A percentile compares a stretch with the other conserved stretches of the same genome.
Conservation (phyloP, 2,888 invertebrate genomes). For the Neoascia interrupta region DNA sequence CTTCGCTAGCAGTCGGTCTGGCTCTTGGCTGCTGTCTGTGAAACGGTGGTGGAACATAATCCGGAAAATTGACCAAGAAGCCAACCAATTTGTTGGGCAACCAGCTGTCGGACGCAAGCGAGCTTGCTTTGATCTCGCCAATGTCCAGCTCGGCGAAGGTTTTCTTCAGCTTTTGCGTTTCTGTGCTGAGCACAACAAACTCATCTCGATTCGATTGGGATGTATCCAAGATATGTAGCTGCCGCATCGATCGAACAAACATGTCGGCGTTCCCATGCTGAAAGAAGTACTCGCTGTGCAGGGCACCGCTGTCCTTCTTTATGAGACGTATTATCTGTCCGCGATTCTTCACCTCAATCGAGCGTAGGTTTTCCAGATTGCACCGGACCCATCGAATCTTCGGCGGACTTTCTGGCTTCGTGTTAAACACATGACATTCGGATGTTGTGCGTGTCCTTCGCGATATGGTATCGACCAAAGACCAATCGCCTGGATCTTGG, state of each 20-base stretch:
- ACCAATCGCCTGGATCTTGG: slow-evolving; percentile 90
- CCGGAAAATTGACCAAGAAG: slow-evolving; percentile 77
- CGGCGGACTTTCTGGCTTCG: slow-evolving; percentile 73
- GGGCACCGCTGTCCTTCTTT: slow-evolving; percentile 82
- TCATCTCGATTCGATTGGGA: slow-evolving; percentile 85
- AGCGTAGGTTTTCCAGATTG: slow-evolving; percentile 84
- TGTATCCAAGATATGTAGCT: slow-evolving; percentile 75
- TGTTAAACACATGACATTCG: slow-evolving; percentile 78
- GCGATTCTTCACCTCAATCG: slow-evolving; percentile 82
- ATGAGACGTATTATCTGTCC: slow-evolving; percentile 84
- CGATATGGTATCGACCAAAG: slow-evolving; percentile 86
- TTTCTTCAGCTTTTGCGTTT: slow-evolving; percentile 86
- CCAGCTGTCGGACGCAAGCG: slow-evolving; percentile 76
- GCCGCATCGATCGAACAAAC: slow-evolving; percentile 77
- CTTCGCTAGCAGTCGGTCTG: slow-evolving; percentile 73
- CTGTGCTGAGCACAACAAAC: slow-evolving; percentile 86
- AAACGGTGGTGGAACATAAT: slow-evolving; percentile 76
- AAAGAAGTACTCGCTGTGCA: slow-evolving; percentile 88
- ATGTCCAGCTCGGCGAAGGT: slow-evolving; percentile 94
- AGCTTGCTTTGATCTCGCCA: slow-evolving; percentile 78
- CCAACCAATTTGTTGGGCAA: slow-evolving; percentile 77
- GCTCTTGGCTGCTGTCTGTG: slow-evolving; percentile 73
- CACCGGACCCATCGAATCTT: slow-evolving; percentile 81
- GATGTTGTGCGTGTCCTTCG: slow-evolving; percentile 78
- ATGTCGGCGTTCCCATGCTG: slow-evolving; percentile 92